A percentile compares a stretch with the other conserved stretches of the same genome.
Conservation (phyloP, 2,797 vertebrate genomes). For the Remorina albescens region DNA sequence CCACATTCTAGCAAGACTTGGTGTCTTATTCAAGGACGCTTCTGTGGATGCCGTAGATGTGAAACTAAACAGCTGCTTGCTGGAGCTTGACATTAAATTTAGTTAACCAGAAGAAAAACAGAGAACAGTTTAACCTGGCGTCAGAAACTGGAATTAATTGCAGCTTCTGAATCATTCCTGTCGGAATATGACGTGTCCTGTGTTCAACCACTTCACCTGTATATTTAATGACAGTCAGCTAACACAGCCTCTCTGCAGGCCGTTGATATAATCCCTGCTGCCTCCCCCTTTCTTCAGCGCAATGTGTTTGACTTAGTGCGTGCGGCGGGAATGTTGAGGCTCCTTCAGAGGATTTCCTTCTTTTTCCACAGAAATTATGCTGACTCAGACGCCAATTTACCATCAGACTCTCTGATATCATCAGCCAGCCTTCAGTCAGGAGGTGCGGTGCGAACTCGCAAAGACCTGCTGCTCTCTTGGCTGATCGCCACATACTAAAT, state of each 20-base stretch:
- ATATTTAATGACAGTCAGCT: constrained; percentile 31
- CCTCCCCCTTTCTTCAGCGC: constrained; percentile 11
- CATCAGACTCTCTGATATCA: constrained; percentile 57
- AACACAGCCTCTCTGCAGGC: constrained; percentile 26
- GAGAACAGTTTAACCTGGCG: not conserved
- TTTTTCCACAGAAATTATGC: constrained; percentile 21
- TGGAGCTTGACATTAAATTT: not conserved
- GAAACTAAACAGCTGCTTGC: not conserved
- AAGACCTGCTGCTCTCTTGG: not conserved
- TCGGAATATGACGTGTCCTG: not conserved
- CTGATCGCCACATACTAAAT: not conserved
- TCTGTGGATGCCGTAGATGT: not conserved
- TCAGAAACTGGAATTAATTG: not conserved
- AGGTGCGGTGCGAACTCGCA: constrained; percentile 18
- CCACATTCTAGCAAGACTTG: not conserved
- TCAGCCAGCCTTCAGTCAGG: constrained; percentile 33
- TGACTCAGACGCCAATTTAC: constrained; percentile 45
- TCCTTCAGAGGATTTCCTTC: constrained; percentile 41
- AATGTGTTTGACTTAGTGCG: constrained; percentile 49
- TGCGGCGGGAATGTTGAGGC: constrained; percentile 40
- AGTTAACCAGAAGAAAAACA: not conserved
- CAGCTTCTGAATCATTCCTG: constrained; percentile 10
- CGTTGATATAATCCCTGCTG: constrained; percentile 31
- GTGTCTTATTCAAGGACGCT: constrained; percentile 4
- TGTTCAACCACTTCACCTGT: constrained; percentile 23